Percentiles rank a stretch among this genome's conserved stretches.
phyloP scores from a whole-genome alignment of 2,113 vertebrate genomes.

The Silurus glanis region DNA sequence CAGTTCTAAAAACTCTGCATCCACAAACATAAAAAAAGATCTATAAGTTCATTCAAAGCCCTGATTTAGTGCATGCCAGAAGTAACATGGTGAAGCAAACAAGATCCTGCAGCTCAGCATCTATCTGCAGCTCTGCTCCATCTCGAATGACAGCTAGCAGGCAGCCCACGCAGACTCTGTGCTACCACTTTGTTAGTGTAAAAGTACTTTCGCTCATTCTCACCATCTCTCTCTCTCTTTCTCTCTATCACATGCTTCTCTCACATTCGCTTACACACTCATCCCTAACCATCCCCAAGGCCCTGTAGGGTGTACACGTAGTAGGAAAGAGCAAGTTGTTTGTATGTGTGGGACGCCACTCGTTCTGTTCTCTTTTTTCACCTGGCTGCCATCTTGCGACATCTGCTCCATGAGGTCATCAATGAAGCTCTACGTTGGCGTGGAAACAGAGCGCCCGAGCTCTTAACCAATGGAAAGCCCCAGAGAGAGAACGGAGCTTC shows the following conservation, averaged over 20 bases:
- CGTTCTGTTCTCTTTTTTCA: constrained; percentile 5
- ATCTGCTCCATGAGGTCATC: constrained; percentile 35
- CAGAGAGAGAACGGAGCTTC: constrained; percentile 39
- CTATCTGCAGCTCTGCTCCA: not conserved
- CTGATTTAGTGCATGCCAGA: not conserved
- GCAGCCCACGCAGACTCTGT: constrained; percentile 27
- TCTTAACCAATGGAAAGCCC: constrained; percentile 2
- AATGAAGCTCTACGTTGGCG: constrained; percentile 30
- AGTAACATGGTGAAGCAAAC: constrained; percentile 3
- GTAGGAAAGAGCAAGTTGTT: constrained; percentile 26
- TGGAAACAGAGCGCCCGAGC: constrained; percentile 17
- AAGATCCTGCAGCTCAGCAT: constrained; percentile 17
- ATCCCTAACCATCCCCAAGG: not conserved
- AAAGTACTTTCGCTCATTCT: constrained; percentile 20
- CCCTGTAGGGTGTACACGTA: not conserved
- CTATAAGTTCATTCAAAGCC: not conserved
- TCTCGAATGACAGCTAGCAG: constrained; percentile 22
- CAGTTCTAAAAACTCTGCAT: not conserved
- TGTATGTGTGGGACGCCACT: constrained; percentile 12
- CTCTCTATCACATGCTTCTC: not conserved
- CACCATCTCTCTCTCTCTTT: not conserved
- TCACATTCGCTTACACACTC: not conserved
- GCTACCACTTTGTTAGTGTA: constrained; percentile 25
- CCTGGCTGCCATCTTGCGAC: constrained; percentile 31
- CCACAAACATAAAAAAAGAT: not conserved